Evolutionary conservation across 2,888 invertebrate species (phyloP).

Genomic region (Zaprionus bogoriensis): DNA sequence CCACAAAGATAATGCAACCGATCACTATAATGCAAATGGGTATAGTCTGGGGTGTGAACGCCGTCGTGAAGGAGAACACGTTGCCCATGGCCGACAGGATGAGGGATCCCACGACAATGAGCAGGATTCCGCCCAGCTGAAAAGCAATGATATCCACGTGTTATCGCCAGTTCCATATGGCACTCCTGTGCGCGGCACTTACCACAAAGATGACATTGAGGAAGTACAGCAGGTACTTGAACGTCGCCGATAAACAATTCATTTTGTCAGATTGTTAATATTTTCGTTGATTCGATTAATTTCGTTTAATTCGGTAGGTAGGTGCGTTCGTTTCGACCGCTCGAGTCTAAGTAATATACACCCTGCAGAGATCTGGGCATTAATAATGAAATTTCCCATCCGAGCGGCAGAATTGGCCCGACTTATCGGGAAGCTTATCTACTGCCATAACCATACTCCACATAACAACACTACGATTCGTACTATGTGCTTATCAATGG

Average conservation of each 20-base stretch:
- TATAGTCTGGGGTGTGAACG: constrained; percentile 84
- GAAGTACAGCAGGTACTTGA: constrained; percentile 80
- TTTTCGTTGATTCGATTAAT: constrained; percentile 4
- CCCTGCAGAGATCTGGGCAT: constrained; percentile 26
- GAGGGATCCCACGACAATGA: constrained; percentile 88
- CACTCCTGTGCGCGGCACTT: constrained; percentile 38
- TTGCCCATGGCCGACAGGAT: constrained; percentile 86
- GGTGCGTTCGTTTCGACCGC: constrained; percentile 40
- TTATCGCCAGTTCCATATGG: not conserved
- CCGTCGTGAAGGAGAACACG: constrained; percentile 83
- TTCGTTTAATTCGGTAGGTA: not conserved
- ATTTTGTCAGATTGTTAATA: constrained; percentile 54
- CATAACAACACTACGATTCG: constrained; percentile 29
- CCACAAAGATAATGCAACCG: constrained; percentile 88
- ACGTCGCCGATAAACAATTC: constrained; percentile 76
- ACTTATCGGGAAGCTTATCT: constrained; percentile 47
- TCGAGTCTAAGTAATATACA: constrained; percentile 42
- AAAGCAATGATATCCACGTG: constrained; percentile 49
- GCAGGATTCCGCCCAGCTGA: constrained; percentile 88
- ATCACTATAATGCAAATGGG: constrained; percentile 87
- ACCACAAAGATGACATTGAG: constrained; percentile 80
- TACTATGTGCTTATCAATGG: constrained; percentile 47
- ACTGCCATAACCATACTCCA: not conserved
- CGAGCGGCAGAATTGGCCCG: constrained; percentile 15
- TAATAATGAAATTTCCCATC: constrained; percentile 48